Percentiles rank a stretch among this genome's conserved stretches.
Conservation (phyloP, 2,113 vertebrate genomes). For the Rhinolophus sinicus region DNA sequence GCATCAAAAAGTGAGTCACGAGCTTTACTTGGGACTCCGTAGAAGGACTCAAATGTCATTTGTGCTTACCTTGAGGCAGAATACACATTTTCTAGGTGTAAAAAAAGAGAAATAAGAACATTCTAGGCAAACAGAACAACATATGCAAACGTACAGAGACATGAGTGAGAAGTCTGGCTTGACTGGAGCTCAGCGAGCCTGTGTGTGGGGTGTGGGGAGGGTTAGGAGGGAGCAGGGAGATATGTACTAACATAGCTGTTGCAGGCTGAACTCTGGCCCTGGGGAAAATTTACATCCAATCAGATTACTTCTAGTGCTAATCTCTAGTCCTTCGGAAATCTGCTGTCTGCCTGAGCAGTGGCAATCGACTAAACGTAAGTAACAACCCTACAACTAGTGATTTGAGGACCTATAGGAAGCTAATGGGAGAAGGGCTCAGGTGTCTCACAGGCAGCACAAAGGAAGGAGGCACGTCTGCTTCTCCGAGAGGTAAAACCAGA, state of each 20-base stretch:
- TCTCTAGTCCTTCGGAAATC: too few relatives aligned
- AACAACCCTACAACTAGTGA: too few relatives aligned
- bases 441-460: not conserved
- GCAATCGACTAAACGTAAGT: too few relatives aligned
- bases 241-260: accelerated
- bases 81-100: not conserved
- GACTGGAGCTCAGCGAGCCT: not conserved
- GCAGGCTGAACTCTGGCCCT: not conserved
- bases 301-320: accelerated
- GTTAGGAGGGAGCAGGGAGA: not conserved
- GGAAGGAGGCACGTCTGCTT: accelerated
- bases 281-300: not conserved
- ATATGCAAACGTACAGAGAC: not conserved
- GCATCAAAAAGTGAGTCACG: not conserved
- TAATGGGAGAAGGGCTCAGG: not conserved
- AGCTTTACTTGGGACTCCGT: not conserved
- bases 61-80: not conserved
- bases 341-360: not conserved
- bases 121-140: not conserved
- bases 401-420: accelerated
- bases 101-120: not conserved
- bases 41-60: not conserved
- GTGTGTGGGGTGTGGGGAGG: accelerated
- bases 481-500: not conserved
- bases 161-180: not conserved